These are phyloP conservation scores for Austrolebias charrua DNA, from an alignment of 2,797 vertebrate species.

Conservation along the genomic window DNA sequence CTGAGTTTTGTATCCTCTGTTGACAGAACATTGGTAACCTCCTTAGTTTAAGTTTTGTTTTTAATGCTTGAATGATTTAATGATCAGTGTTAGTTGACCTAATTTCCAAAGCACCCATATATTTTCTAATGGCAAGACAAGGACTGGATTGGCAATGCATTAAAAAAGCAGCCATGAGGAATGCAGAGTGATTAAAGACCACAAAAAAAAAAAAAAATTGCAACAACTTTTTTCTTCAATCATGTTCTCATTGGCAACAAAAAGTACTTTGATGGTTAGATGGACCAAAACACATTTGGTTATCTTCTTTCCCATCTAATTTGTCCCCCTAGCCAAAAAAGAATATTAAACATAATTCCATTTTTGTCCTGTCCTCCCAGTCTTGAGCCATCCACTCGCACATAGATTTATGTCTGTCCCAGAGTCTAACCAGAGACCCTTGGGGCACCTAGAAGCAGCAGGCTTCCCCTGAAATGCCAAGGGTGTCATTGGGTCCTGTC, in stretches of 20 bases:
- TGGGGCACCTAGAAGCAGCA: conserved; percentile 63
- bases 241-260: not conserved
- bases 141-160: not conserved
- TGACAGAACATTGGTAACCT: no score
- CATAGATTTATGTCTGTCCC: conserved; percentile 63
- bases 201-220: not conserved
- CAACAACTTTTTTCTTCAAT: not conserved
- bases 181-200: not conserved
- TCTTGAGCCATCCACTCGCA: conserved; percentile 44
- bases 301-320: conserved; percentile 30
- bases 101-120: no score
- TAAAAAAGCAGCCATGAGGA: not conserved
- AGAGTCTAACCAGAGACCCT: conserved; percentile 64
- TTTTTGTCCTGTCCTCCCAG: conserved; percentile 42
- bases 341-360: conserved; percentile 51
- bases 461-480: conserved; percentile 77
- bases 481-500: conserved; percentile 78
- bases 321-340: conserved; percentile 34
- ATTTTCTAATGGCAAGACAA: not conserved
- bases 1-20: no score
- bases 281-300: conserved; percentile 36
- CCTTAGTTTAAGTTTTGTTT: no score
- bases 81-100: no score
- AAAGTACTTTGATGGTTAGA: conserved; percentile 26
- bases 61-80: no score